These are phyloP conservation scores for Heliothis subflexa DNA, from an alignment of 1,140 invertebrate species.

Conservation along the genomic window DNA sequence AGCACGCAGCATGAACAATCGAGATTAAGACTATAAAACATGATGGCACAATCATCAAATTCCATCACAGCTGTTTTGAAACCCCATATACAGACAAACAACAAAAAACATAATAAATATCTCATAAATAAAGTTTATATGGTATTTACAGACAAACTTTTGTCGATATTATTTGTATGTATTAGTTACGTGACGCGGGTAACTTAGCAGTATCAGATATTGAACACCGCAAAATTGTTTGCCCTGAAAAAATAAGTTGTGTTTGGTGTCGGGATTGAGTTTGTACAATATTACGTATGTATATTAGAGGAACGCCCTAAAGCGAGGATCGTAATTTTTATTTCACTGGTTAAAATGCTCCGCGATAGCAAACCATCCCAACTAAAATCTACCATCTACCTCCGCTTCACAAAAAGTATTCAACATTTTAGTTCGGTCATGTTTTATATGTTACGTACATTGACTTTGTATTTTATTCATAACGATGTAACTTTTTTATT, in stretches of 20 bases:
- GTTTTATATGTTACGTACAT: constrained; percentile 34
- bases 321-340: constrained; percentile 21
- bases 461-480: constrained; percentile 36
- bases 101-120: constrained; percentile 27
- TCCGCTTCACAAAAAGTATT: neutral
- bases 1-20: neutral
- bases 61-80: constrained; percentile 12
- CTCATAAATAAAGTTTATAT: constrained; percentile 39
- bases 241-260: constrained; percentile 48
- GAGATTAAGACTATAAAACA: neutral
- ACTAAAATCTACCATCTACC: constrained; percentile 24
- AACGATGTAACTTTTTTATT: constrained; percentile 42
- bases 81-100: constrained; percentile 21
- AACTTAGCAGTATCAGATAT: constrained; percentile 45
- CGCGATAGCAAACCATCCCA: neutral
- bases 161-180: constrained; percentile 47
- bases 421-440: constrained; percentile 32
- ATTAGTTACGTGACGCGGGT: constrained; percentile 48
- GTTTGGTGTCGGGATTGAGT: constrained; percentile 9
- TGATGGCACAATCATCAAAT: neutral
- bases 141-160: constrained; percentile 45
- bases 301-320: constrained; percentile 18
- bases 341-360: constrained; percentile 34
- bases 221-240: constrained; percentile 48
- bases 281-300: constrained; percentile 18